Evolutionary conservation across 2,888 invertebrate species (phyloP).

Genomic region (Volucella bombylans): DNA sequence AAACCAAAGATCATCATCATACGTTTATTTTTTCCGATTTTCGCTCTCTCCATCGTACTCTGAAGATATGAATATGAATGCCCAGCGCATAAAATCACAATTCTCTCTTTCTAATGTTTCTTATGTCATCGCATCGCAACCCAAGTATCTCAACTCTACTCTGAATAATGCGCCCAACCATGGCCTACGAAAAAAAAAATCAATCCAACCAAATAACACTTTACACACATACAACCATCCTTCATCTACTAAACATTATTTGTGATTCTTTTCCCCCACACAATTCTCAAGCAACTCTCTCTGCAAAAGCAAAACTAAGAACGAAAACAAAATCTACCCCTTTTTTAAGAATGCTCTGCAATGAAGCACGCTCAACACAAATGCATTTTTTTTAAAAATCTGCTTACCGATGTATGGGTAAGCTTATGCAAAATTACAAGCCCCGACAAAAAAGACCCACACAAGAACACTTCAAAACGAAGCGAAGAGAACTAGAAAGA

Average conservation of each 20-base stretch:
- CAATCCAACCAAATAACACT: not conserved
- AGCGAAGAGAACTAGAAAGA: constrained; percentile 44
- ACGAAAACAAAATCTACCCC: constrained; percentile 29
- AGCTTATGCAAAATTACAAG: constrained; percentile 35
- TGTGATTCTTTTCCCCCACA: constrained; percentile 10
- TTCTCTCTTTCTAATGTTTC: constrained; percentile 50
- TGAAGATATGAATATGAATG: not conserved
- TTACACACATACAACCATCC: constrained; percentile 11
- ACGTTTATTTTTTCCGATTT: constrained; percentile 8
- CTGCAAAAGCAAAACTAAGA: not conserved
- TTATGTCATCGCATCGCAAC: constrained; percentile 63
- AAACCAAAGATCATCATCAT: constrained; percentile 54
- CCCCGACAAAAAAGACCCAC: constrained; percentile 5
- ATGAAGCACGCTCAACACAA: constrained; percentile 11
- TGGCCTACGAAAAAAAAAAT: constrained; percentile 55
- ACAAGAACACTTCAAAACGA: not conserved
- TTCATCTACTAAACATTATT: not conserved
- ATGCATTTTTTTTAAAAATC: constrained; percentile 22
- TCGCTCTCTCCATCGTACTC: not conserved
- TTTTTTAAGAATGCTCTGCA: constrained; percentile 19
- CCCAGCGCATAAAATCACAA: constrained; percentile 11
- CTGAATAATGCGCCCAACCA: constrained; percentile 54
- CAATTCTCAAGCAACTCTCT: constrained; percentile 6
- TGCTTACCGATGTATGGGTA: constrained; percentile 11
- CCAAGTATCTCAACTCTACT: constrained; percentile 22